Evolutionary conservation across 2,888 invertebrate genomes (phyloP).

Genomic region (Epistrophe eligans): DNA sequence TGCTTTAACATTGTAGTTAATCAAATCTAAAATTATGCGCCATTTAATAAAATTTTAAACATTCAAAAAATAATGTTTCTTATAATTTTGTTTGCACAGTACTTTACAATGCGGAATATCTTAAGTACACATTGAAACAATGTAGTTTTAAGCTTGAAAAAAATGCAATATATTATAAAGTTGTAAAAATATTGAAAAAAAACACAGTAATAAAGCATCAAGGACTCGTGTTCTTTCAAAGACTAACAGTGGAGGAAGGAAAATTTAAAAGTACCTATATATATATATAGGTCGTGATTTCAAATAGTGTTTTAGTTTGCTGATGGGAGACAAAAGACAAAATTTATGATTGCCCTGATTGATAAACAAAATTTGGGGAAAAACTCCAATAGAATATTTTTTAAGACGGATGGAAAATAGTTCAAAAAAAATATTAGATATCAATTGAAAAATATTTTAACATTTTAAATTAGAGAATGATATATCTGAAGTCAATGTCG

Average conservation of each 20-base stretch:
- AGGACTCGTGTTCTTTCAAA: background rate
- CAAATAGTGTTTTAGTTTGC: background rate
- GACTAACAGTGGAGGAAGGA: too few relatives aligned
- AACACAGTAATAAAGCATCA: conserved; percentile 4
- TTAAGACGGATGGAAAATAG: too few relatives aligned
- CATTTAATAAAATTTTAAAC: too few relatives aligned
- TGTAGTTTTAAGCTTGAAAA: background rate
- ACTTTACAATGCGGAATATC: background rate
- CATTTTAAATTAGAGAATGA: too few relatives aligned
- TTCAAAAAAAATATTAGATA: too few relatives aligned
- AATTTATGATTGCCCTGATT: background rate
- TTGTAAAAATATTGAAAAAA: background rate
- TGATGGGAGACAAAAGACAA: background rate
- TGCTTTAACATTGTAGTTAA: too few relatives aligned
- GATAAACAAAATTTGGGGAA: too few relatives aligned
- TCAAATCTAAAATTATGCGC: too few relatives aligned
- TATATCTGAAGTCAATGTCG: too few relatives aligned
- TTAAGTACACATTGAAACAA: background rate
- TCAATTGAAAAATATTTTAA: too few relatives aligned
- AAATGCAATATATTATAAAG: background rate
- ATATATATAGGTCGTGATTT: background rate
- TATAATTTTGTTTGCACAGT: background rate
- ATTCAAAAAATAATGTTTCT: too few relatives aligned
- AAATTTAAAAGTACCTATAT: background rate
- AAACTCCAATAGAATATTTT: too few relatives aligned